These are phyloP conservation scores for Cheilosia variabilis DNA, from an alignment of 2,888 invertebrate genomes.

Conservation along the genomic window DNA sequence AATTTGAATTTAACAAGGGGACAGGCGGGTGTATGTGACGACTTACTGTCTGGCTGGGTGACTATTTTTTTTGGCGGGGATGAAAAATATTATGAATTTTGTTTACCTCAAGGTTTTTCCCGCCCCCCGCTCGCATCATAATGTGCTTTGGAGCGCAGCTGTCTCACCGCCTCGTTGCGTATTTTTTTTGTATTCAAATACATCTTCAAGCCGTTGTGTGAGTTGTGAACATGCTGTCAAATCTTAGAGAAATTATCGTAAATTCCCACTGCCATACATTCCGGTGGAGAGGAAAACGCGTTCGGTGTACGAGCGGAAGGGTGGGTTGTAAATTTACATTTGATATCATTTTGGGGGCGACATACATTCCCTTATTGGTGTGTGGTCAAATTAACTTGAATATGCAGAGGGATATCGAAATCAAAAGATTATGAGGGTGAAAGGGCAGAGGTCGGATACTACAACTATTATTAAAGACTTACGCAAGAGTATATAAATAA, in stretches of 20 bases:
- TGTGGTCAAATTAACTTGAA: constrained; percentile 66
- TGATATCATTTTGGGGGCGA: constrained; percentile 40
- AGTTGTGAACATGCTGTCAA: constrained; percentile 56
- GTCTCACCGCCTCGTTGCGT: constrained; percentile 52
- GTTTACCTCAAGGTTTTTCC: constrained; percentile 34
- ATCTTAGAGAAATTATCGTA: constrained; percentile 65
- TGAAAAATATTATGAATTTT: constrained; percentile 67
- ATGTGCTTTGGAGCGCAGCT: constrained; percentile 49
- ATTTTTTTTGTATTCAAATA: constrained; percentile 21
- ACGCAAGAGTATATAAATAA: constrained; percentile 15
- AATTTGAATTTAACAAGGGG: constrained; percentile 65
- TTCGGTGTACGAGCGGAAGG: constrained; percentile 1
- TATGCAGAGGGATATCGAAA: constrained; percentile 40
- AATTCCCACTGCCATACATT: constrained; percentile 43
- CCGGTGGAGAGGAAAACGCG: neutral
- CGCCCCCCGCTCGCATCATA: constrained; percentile 3
- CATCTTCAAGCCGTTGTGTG: constrained; percentile 12
- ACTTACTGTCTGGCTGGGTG: constrained; percentile 18
- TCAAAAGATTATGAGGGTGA: constrained; percentile 56
- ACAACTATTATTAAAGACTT: constrained; percentile 25
- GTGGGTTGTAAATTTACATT: constrained; percentile 58
- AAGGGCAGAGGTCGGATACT: constrained; percentile 10
- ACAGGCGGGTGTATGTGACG: neutral
- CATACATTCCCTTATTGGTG: constrained; percentile 36
- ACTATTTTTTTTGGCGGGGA: constrained; percentile 50